Percentiles rank a stretch among this genome's conserved stretches.
Conservation (phyloP, 1,140 invertebrate species). For the Lepidostoma basale region DNA sequence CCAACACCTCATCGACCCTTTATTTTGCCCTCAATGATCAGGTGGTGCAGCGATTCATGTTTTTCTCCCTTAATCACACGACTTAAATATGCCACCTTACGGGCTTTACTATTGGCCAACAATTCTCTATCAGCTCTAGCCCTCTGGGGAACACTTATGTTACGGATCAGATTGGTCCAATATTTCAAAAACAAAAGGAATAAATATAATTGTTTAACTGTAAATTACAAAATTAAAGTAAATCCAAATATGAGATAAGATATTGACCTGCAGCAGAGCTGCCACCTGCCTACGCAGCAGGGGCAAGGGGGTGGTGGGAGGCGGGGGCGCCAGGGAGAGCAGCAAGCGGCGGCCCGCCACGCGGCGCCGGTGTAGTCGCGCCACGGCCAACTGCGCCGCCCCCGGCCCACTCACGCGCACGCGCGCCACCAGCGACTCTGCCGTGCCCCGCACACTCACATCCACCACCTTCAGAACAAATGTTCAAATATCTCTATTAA, state of each 20-base stretch:
- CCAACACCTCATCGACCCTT: too few relatives aligned
- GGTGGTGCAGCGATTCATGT: too few relatives aligned
- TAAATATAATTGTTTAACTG: neutral
- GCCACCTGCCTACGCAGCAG: constrained; percentile 63
- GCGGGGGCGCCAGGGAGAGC: constrained; percentile 73
- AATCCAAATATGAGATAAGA: neutral
- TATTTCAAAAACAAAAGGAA: neutral
- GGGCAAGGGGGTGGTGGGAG: constrained; percentile 68
- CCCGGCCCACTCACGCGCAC: constrained; percentile 54
- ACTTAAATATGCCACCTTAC: too few relatives aligned
- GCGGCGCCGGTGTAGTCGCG: constrained; percentile 78
- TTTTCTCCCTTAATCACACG: too few relatives aligned
- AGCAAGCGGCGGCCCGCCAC: constrained; percentile 79
- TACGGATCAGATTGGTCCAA: too few relatives aligned
- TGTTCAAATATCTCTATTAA: neutral
- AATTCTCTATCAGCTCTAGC: too few relatives aligned
- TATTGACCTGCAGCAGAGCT: constrained; percentile 49
- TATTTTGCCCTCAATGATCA: too few relatives aligned
- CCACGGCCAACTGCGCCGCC: constrained; percentile 77
- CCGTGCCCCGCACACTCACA: constrained; percentile 51
- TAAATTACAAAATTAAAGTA: neutral
- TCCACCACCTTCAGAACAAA: constrained; percentile 45
- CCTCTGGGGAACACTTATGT: too few relatives aligned
- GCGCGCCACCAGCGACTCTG: constrained; percentile 54
- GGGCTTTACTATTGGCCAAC: too few relatives aligned